Percentiles rank a stretch among this genome's conserved stretches.
Evolutionary conservation across 2,113 vertebrate species (phyloP).

Genomic region (Pleuronectes platessa): DNA sequence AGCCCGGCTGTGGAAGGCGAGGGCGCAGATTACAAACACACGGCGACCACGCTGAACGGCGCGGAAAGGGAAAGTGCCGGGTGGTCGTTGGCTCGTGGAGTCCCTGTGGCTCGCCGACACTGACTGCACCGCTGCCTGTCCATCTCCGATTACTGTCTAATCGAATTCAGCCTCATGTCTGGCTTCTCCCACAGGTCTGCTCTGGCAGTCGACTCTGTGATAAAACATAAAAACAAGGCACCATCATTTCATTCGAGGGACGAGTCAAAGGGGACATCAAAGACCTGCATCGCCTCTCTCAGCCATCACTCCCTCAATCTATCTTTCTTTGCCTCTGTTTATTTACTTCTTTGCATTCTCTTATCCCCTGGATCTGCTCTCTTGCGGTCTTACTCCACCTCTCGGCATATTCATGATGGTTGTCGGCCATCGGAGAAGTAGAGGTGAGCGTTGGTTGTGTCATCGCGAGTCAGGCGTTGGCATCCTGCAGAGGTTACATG

Average conservation of each 20-base stretch:
- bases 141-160: constrained; percentile 77
- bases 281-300: constrained; percentile 55
- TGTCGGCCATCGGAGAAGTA: constrained; percentile 19
- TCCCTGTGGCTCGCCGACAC: constrained; percentile 54
- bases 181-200: constrained; percentile 72
- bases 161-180: constrained; percentile 80
- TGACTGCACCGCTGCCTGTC: constrained; percentile 65
- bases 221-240: constrained; percentile 82
- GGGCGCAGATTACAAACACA: constrained; percentile 20
- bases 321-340: constrained; percentile 44
- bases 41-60: constrained; percentile 3
- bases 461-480: constrained; percentile 67
- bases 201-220: constrained; percentile 72
- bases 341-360: constrained; percentile 62
- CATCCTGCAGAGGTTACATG: constrained; percentile 69
- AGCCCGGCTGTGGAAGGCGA: constrained; percentile 1
- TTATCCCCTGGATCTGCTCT: background rate
- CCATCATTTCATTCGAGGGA: constrained; percentile 70
- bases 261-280: constrained; percentile 69
- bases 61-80: constrained; percentile 48
- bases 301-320: constrained; percentile 25
- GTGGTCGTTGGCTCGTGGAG: constrained; percentile 63
- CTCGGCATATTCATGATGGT: constrained; percentile 27
- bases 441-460: constrained; percentile 33
- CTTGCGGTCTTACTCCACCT: background rate